These are phyloP conservation scores for Eulemur mongoz DNA, from an alignment of 2,797 vertebrate species.

Conservation along the genomic window DNA sequence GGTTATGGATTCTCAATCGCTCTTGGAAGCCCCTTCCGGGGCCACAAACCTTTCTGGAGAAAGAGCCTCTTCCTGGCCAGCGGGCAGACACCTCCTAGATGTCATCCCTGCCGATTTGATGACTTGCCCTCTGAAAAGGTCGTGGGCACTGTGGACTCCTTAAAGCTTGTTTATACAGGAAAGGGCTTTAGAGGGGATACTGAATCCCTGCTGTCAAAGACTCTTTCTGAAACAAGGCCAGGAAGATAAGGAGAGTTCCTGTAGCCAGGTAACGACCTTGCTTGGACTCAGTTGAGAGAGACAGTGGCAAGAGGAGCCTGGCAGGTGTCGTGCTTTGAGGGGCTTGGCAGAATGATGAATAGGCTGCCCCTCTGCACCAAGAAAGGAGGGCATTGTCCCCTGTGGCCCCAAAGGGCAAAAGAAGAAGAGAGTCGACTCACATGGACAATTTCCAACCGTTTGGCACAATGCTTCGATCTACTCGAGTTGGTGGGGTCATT, in stretches of 20 bases:
- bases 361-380: background rate
- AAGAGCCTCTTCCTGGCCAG: background rate
- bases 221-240: slow-evolving; percentile 60
- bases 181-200: slow-evolving; percentile 56
- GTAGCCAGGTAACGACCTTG: slow-evolving; percentile 57
- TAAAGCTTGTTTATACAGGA: slow-evolving; percentile 65
- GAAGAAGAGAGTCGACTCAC: background rate
- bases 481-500: slow-evolving; percentile 4
- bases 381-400: background rate
- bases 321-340: slow-evolving; percentile 30
- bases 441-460: slow-evolving; percentile 11
- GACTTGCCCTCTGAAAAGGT: slow-evolving; percentile 46
- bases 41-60: background rate
- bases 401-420: background rate
- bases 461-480: background rate
- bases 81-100: background rate
- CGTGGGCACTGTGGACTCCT: slow-evolving; percentile 6
- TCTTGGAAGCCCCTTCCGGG: background rate
- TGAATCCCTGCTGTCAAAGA: slow-evolving; percentile 49
- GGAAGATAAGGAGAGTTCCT: slow-evolving; percentile 62
- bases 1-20: background rate
- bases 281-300: slow-evolving; percentile 12
- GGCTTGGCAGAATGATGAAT: slow-evolving; percentile 20
- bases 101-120: background rate
- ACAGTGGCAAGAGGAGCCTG: background rate